A percentile compares a stretch with the other conserved stretches of the same genome.
Conservation (phyloP, 2,797 vertebrate species). For the Liparis tanakae region DNA sequence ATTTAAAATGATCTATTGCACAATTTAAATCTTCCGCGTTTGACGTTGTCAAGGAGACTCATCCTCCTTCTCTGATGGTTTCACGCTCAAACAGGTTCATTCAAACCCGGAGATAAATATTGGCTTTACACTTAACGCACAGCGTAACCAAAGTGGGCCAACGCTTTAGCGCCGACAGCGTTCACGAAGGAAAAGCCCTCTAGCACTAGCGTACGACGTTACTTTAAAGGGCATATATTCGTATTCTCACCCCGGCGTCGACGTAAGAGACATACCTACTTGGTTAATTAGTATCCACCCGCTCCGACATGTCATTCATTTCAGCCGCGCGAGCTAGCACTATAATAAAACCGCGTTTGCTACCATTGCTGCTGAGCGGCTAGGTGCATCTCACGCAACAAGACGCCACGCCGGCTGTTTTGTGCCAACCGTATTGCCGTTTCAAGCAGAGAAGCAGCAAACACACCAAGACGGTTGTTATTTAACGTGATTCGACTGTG, state of each 20-base stretch:
- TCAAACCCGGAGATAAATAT: neutral
- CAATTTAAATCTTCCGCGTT: neutral
- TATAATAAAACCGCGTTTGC: too few species aligned
- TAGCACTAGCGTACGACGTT: too few species aligned
- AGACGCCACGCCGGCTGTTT: neutral
- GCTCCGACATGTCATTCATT: slow-evolving; percentile 43
- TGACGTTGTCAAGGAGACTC: neutral
- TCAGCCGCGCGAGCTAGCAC: neutral
- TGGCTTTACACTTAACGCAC: too few species aligned
- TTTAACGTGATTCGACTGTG: too few species aligned
- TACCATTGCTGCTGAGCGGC: neutral
- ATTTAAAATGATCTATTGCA: neutral
- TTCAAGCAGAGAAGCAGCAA: rapidly evolving
- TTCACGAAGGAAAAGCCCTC: too few species aligned
- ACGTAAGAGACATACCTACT: too few species aligned
- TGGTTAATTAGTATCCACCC: slow-evolving; percentile 8
- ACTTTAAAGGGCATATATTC: too few species aligned
- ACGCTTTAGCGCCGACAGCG: too few species aligned
- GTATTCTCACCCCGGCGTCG: neutral
- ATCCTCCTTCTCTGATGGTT: neutral
- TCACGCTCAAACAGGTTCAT: neutral
- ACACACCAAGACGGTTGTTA: neutral
- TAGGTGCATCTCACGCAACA: too few species aligned
- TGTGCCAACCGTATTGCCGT: rapidly evolving
- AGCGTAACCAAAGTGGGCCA: neutral